A percentile compares a stretch with the other conserved stretches of the same genome.
These are phyloP conservation scores for Nymphicus hollandicus DNA, from an alignment of 2,113 vertebrate genomes.

Conservation along the genomic window DNA sequence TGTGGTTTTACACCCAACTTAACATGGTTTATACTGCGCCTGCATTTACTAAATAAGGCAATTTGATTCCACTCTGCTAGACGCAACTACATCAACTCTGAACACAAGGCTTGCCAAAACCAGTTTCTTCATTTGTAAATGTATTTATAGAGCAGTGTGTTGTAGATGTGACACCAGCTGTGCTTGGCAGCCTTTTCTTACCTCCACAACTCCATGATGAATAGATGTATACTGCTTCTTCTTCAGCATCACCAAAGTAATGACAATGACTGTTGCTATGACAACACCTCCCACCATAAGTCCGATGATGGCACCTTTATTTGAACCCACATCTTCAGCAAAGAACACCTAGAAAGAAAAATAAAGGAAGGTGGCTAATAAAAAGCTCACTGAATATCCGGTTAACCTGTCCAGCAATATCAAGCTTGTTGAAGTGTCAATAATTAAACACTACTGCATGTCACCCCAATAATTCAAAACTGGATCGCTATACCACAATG, in stretches of 20 bases:
- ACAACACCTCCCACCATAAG: slow-evolving; percentile 98
- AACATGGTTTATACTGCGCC: neutral
- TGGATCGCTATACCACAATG: neutral
- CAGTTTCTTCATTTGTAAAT: neutral
- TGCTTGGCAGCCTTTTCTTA: slow-evolving; percentile 49
- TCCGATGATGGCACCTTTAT: slow-evolving; percentile 97
- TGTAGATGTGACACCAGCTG: neutral
- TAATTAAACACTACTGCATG: neutral
- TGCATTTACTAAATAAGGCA: neutral
- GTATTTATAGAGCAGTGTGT: neutral
- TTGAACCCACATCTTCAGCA: slow-evolving; percentile 93
- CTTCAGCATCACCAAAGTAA: slow-evolving; percentile 98
- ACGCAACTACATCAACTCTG: neutral
- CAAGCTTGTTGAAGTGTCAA: neutral
- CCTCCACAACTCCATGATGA: slow-evolving; percentile 98
- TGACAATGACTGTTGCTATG: slow-evolving; percentile 98
- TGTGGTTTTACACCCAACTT: neutral
- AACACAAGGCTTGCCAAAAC: neutral
- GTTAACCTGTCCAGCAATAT: neutral
- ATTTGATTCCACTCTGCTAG: neutral
- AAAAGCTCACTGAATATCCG: neutral
- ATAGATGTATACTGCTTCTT: slow-evolving; percentile 99
- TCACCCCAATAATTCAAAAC: neutral
- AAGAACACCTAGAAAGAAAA: slow-evolving; percentile 87
- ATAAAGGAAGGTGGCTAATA: neutral